Conservation (phyloP, 1,140 invertebrate species). For the Nixonia krombeini region DNA sequence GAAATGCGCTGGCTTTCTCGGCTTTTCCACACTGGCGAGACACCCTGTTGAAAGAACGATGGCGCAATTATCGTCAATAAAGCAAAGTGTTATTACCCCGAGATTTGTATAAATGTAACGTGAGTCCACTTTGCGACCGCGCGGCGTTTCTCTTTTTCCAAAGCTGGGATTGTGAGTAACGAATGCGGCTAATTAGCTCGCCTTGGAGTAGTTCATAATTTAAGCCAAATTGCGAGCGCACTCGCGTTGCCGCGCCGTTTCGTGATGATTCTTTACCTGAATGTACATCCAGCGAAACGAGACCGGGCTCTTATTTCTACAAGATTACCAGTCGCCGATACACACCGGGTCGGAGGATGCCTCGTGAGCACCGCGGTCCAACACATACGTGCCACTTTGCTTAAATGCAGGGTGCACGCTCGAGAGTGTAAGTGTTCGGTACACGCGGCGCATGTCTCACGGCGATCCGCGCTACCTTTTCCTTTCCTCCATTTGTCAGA, state of each 20-base stretch:
- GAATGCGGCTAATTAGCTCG: background rate
- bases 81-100: no score
- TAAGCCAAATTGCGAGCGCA: background rate
- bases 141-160: no score
- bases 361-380: constrained; percentile 19
- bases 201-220: background rate
- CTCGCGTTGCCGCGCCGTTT: background rate
- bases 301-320: constrained; percentile 33
- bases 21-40: no score
- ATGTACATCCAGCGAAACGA: constrained; percentile 2
- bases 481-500: no score
- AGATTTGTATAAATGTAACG: no score
- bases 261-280: constrained; percentile 2
- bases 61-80: no score
- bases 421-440: constrained; percentile 56
- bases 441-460: constrained; percentile 15
- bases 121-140: no score
- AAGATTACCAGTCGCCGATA: constrained; percentile 26
- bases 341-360: constrained; percentile 18
- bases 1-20: no score
- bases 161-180: background rate
- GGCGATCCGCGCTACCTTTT: constrained; percentile 3
- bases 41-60: no score
- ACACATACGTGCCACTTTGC: constrained; percentile 57
- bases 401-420: constrained; percentile 55